phyloP scores from a whole-genome alignment of 2,888 invertebrate species.

The Cecidostiba fungosa region DNA sequence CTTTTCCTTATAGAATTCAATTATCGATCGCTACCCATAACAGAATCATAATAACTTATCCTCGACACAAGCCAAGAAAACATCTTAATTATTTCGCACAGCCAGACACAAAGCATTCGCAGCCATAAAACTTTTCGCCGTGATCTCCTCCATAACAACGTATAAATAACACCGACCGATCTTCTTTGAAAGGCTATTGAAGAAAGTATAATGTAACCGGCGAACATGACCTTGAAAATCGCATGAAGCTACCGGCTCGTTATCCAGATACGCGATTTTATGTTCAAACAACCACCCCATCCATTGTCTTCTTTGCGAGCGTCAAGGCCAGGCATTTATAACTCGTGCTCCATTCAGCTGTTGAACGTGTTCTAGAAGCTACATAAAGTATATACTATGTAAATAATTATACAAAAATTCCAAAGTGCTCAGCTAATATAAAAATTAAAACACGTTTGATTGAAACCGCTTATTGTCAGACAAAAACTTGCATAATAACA shows the following conservation, averaged over 20 bases:
- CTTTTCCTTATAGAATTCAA: neutral
- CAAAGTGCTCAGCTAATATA: no score
- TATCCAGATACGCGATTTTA: neutral
- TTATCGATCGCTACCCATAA: neutral
- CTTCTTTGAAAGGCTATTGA: neutral
- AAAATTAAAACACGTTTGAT: no score
- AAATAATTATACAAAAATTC: neutral
- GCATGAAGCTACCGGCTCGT: neutral
- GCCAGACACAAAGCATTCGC: neutral
- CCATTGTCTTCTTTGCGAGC: neutral
- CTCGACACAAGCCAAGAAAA: neutral
- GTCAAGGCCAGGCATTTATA: neutral
- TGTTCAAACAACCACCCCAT: neutral
- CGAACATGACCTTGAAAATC: neutral
- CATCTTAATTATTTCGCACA: neutral
- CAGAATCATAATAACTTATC: neutral
- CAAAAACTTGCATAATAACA: no score
- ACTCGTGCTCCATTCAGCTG: neutral
- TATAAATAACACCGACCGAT: neutral
- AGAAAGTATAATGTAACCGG: neutral
- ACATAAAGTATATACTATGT: neutral
- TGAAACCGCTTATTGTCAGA: no score
- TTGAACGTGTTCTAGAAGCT: neutral
- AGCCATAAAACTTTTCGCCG: neutral
- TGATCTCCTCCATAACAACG: neutral